Conservation (phyloP, 2,888 invertebrate genomes). For the Lasioglossum lativentre region DNA sequence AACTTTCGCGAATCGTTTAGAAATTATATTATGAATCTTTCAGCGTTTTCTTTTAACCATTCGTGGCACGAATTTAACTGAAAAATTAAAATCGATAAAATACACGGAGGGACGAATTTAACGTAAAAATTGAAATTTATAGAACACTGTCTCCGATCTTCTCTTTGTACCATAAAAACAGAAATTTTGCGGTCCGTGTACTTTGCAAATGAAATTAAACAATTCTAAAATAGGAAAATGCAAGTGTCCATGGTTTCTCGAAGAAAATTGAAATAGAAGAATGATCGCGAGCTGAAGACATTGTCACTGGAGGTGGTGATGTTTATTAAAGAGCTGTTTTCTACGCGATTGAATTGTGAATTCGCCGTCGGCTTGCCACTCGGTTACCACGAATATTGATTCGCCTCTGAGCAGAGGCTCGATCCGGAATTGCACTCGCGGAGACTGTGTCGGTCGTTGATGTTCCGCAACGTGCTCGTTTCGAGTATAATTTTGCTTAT, state of each 20-base stretch:
- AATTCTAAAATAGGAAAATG: background rate
- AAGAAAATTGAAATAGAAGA: background rate
- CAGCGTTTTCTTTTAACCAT: background rate
- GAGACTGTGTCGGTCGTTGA: background rate
- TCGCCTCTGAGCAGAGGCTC: background rate
- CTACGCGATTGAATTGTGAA: background rate
- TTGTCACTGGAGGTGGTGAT: background rate
- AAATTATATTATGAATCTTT: background rate
- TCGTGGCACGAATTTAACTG: background rate
- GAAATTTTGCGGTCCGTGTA: background rate
- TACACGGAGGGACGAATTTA: background rate
- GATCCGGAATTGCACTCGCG: background rate
- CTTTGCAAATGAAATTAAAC: background rate
- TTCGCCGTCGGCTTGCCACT: background rate
- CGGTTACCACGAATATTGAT: background rate
- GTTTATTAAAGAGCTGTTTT: background rate
- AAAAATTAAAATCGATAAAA: background rate
- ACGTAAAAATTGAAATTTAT: background rate
- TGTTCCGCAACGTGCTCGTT: constrained; percentile 1
- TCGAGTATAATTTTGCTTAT: constrained; percentile 14
- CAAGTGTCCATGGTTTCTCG: background rate
- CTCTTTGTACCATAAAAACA: background rate
- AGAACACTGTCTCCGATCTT: background rate
- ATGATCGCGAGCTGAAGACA: background rate
- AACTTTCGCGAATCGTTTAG: background rate